Percentiles rank a stretch among this genome's conserved stretches.
phyloP scores from a whole-genome alignment of 2,797 vertebrate species.

The Scarus forsteni region DNA sequence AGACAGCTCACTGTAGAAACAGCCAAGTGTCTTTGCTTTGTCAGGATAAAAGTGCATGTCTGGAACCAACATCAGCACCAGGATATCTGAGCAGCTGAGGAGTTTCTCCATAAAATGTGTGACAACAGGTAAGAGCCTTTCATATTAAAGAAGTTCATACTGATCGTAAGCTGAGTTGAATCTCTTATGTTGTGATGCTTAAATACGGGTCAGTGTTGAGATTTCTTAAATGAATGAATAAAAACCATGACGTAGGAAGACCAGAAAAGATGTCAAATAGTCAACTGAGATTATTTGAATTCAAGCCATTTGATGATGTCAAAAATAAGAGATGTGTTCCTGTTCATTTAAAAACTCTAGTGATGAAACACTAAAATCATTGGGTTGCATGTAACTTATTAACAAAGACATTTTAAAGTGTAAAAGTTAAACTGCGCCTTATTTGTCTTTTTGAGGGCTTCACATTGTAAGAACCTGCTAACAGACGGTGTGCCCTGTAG shows the following conservation, averaged over 20 bases:
- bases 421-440: too few relatives aligned
- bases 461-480: too few relatives aligned
- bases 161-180: neutral
- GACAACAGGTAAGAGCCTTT: constrained; percentile 25
- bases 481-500: too few relatives aligned
- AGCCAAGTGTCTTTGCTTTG: neutral
- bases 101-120: neutral
- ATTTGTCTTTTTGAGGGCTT: too few relatives aligned
- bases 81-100: neutral
- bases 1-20: neutral
- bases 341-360: too few relatives aligned
- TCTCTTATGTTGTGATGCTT: neutral
- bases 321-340: too few relatives aligned
- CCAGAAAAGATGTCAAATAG: neutral
- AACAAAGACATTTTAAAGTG: too few relatives aligned
- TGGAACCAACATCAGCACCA: neutral
- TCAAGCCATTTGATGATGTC: too few relatives aligned
- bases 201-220: neutral
- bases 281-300: neutral
- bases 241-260: too few relatives aligned
- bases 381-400: too few relatives aligned
- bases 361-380: too few relatives aligned
- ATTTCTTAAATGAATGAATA: neutral
- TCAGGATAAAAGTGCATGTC: neutral
- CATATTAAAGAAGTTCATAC: neutral